phyloP scores from a whole-genome alignment of 2,888 invertebrate genomes.

The Sialis lutaria region DNA sequence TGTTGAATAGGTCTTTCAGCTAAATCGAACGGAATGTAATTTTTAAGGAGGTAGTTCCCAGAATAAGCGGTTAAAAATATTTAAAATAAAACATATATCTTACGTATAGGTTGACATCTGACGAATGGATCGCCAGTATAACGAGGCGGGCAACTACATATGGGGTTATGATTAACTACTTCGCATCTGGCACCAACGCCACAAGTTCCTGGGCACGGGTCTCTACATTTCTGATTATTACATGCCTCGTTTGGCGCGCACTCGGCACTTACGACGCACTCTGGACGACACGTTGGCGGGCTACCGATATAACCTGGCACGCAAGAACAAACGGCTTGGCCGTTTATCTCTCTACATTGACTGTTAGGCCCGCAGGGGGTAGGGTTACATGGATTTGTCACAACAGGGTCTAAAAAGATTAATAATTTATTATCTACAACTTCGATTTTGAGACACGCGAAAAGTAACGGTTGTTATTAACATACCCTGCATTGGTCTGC shows the following conservation, averaged over 20 bases:
- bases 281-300: slow-evolving; percentile 47
- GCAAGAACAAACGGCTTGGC: slow-evolving; percentile 44
- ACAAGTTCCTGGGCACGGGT: slow-evolving; percentile 54
- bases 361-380: slow-evolving; percentile 46
- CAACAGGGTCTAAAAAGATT: slow-evolving; percentile 19
- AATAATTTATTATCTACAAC: slow-evolving; percentile 5
- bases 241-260: slow-evolving; percentile 47
- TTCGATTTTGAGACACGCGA: too few species aligned
- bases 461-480: slow-evolving; percentile 12
- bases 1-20: slow-evolving; percentile 22
- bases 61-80: too few species aligned
- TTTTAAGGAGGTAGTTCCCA: slow-evolving; percentile 14
- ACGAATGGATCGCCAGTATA: slow-evolving; percentile 55
- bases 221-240: slow-evolving; percentile 45
- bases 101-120: slow-evolving; percentile 38
- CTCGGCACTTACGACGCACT: slow-evolving; percentile 52
- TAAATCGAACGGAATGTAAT: slow-evolving; percentile 9
- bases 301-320: slow-evolving; percentile 51
- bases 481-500: slow-evolving; percentile 30
- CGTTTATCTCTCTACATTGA: slow-evolving; percentile 29
- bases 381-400: slow-evolving; percentile 35
- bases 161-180: slow-evolving; percentile 52
- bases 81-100: slow-evolving; percentile 6
- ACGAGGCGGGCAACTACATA: slow-evolving; percentile 47
- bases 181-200: slow-evolving; percentile 47